A percentile compares a stretch with the other conserved stretches of the same genome.
Evolutionary conservation across 2,113 vertebrate species (phyloP).

Genomic region (Taurulus bubalis): DNA sequence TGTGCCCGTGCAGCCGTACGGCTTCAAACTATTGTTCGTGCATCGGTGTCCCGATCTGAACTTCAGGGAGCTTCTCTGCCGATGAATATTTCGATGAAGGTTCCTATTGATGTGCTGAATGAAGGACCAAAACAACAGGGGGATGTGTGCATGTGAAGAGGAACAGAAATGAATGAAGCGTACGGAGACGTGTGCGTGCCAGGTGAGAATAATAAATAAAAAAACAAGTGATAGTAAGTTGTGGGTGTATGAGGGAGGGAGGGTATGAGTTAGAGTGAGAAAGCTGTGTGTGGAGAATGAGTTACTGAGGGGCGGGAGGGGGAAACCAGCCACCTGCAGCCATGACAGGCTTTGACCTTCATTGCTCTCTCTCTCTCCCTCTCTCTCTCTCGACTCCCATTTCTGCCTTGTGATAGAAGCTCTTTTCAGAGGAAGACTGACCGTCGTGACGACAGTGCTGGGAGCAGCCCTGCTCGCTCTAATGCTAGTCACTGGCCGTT

Average conservation of each 20-base stretch:
- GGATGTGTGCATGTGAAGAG: slow-evolving; percentile 52
- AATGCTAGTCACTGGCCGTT: slow-evolving; percentile 86
- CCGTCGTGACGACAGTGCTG: slow-evolving; percentile 82
- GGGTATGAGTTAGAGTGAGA: slow-evolving; percentile 73
- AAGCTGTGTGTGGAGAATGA: slow-evolving; percentile 83
- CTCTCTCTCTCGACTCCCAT: slow-evolving; percentile 57
- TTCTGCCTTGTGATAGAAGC: slow-evolving; percentile 78
- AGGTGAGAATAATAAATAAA: slow-evolving; percentile 26
- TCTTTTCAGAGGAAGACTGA: slow-evolving; percentile 83
- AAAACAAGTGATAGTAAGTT: slow-evolving; percentile 45
- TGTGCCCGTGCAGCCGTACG: slow-evolving; percentile 35
- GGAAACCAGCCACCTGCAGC: slow-evolving; percentile 90
- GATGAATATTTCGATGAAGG: slow-evolving; percentile 72
- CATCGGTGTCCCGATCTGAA: slow-evolving; percentile 72
- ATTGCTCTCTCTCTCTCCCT: slow-evolving; percentile 74
- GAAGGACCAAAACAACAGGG: slow-evolving; percentile 70
- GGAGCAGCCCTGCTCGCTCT: slow-evolving; percentile 80
- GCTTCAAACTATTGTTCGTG: slow-evolving; percentile 45
- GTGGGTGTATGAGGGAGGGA: slow-evolving; percentile 27
- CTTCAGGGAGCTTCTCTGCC: slow-evolving; percentile 66
- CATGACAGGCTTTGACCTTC: slow-evolving; percentile 94
- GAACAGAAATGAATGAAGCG: slow-evolving; percentile 63
- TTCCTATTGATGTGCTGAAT: slow-evolving; percentile 69
- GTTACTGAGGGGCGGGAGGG: slow-evolving; percentile 71
- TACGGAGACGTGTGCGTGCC: slow-evolving; percentile 32